Base-by-base conservation (phyloP, 1,140 invertebrate genomes). In the Frieseomelitta varia region DNA sequence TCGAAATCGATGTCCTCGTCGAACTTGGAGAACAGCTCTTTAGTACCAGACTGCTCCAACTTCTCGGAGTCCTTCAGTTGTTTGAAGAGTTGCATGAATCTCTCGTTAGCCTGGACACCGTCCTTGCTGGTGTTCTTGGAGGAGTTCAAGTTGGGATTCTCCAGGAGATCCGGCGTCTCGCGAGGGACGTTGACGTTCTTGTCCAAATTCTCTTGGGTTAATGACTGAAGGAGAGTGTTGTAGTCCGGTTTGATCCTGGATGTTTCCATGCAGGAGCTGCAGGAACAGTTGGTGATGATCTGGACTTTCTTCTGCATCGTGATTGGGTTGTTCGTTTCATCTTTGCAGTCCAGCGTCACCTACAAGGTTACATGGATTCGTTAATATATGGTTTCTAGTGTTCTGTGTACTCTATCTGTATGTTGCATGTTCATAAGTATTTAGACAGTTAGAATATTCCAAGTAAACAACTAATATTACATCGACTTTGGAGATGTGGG, bases 221-320 rank as follows among this genome's bases (percentile, higher is more conserved):
- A 72, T 0, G 93, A 91, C 8, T 94, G 94, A 0, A 95, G 89
- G 0, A 94, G 72, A 6, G 90, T 94, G 58, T 93, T 94, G 81
- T 95, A 93, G 21, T 95, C 94, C 0, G 93, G 91, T 24, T 95
- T 95, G 78, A 95, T 95, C 56, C 90, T 93, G 0, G 94, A 94
- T 0, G 91, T 94, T 65, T 95, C 94, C 78, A 92, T 90, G 90
- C 96, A 97, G 0, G 96, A 95, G 73, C 95, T 95, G 91, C 96
- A 97, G 21, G 95, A 95, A 88, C 96, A 97, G 79, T 96, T 96
- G 6, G 95, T 95, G 47, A 97, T 97, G 58, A 96, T 96, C 91
- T 97, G 96, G 0, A 97, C 95, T 34, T 95, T 95, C 92, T 97
- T 97, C 81, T 95, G 95, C 88, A 96, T 94, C 6, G 93, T 95